Evolutionary conservation across 1,140 invertebrate genomes (phyloP), one percentile per base, ranked within the genome.

Genomic region (Drosophila leontia): DNA sequence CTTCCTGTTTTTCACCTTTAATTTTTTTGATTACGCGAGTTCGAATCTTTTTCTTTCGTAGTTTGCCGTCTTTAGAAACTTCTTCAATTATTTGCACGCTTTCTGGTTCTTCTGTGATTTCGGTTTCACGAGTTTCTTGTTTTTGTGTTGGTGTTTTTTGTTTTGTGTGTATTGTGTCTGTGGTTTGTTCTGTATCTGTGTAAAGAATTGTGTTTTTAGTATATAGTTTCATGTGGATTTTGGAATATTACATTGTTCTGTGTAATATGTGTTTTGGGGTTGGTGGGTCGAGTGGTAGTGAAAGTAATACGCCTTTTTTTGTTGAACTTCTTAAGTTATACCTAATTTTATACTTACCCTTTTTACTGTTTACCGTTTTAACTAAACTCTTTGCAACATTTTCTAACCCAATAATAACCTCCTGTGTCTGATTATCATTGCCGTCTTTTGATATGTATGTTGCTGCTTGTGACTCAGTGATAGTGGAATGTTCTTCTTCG

Each of bases 121-220:
- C 91, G 61, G 62, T 79, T 47, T 80, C 72, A 8, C 93, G 92
- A 93, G 74, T 93, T 93, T 91, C 69, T 75, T 78, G 72, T 34
- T 26, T 74, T 75, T 86, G 80, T 91, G 79, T 94, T 93, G 50
- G 82, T 91, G 80, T 93, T 8, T 87, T 92, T 61, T 94, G 74
- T 94, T 78, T 92, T 93, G 91, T 94, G 93, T 94, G 92, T 93
- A 91, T 76, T 92, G 80, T 91, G 93, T 91, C 82, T 80, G 78
- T 86, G 82, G 56, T 74, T 92, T 93, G 91, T 90, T 93, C 83
- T 93, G 93, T 93, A 82, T 93, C 93, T 93, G 92, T 92, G 80
- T 91, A 84, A 91, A 81, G 80, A 83, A 92, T 75, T 91, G 75
- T 82, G 51, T 47, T 76, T 76, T 92, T 81, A 91, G 76, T 81